Evolutionary conservation across 2,113 vertebrate genomes (phyloP), one percentile per base, ranked within the genome.

Genomic region (Gracilinanus agilis): DNA sequence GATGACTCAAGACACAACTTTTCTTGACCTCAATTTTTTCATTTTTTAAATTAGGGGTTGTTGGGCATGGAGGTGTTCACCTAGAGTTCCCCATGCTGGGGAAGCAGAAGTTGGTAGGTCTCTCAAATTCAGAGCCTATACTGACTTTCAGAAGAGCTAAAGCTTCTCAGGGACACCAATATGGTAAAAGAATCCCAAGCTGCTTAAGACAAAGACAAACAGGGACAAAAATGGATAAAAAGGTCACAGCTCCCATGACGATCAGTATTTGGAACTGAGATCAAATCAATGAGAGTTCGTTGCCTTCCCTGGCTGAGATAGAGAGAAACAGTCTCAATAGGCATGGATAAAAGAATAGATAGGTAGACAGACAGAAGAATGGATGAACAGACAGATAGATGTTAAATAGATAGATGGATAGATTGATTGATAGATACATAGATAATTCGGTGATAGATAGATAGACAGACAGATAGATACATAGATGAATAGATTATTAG

Each of bases 1-100:
- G 27, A 12, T 67, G 58, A 67, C 58, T 67, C 21, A 54, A 94
- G 29, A 54, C 83, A 93, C 21, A 89, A 6, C 27, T 5, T 93
- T 3, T 90, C 23, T 29, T 10, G 44, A 27, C 55, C 54, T 95
- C 93, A 90, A 11, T 93, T 96, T 97, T 90, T 44, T 25, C 6
- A 13, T 75, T 53, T 7, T 34, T 88, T 91, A 95, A 95, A 3
- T 90, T n/a, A 49, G 27, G n/a, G 92, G 24, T 91, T 67, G 3
- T 67, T 27, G 58, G 27, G 8, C 56, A 58, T 27, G 24, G 25
- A 27, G 56, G 58, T 34, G 29, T 67, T 67, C 27, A 29, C 12
- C 1, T 67, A 34, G 10, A 61, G 58, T 29, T 27, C 27, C 27
- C 27, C 29, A 25, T 34, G 58, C 27, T 67, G 58, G 34, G 58